Conservation (phyloP, 2,797 vertebrate genomes). For the Alfaro cultratus region DNA sequence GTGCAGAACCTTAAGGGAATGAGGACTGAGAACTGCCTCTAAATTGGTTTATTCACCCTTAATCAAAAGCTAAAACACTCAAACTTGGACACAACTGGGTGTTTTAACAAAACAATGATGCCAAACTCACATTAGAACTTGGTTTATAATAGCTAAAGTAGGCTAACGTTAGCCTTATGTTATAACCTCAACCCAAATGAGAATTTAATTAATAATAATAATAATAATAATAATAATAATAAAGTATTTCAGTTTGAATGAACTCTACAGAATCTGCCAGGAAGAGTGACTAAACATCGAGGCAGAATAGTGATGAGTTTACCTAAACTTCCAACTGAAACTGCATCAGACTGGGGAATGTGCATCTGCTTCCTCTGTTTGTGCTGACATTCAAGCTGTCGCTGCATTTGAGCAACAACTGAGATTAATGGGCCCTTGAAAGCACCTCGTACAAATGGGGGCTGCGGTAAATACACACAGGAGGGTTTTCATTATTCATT, state of each 20-base stretch:
- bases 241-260: too few relatives aligned
- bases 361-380: constrained; percentile 49
- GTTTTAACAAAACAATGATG: not conserved
- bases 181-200: not conserved
- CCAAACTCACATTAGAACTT: not conserved
- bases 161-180: not conserved
- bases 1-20: not conserved
- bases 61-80: not conserved
- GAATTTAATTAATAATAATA: too few relatives aligned
- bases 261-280: not conserved
- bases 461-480: constrained; percentile 8
- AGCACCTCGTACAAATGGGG: constrained; percentile 4
- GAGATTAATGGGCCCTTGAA: constrained; percentile 30
- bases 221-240: too few relatives aligned
- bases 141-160: not conserved
- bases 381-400: constrained; percentile 35
- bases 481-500: constrained; percentile 23
- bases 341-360: not conserved
- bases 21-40: not conserved
- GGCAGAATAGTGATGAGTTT: not conserved
- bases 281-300: not conserved
- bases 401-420: constrained; percentile 15
- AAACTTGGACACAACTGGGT: not conserved
- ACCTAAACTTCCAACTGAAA: not conserved
- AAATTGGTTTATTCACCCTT: not conserved